Evolutionary conservation across 2,888 invertebrate species (phyloP), one percentile per base, ranked within the genome.

Genomic region (Lithophane semibrunnea): DNA sequence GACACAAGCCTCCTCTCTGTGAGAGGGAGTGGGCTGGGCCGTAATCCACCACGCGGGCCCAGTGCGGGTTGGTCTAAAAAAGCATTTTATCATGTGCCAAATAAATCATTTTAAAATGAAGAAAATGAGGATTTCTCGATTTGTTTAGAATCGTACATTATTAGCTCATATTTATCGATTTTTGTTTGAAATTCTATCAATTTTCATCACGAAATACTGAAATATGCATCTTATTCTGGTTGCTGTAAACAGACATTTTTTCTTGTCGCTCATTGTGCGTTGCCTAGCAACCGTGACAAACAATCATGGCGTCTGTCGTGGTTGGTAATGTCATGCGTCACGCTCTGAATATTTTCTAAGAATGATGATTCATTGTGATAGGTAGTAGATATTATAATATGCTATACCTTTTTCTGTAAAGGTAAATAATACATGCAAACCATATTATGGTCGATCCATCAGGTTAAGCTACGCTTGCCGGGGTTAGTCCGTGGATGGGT

Each of bases 221-320:
- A 49, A 52, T 78, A 69, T 1, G 37, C 37, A 68, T 16, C 24
- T 24, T 37, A 24, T 54, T 60, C 18, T 64, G 37, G 49, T 65
- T 29, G 49, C 9, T 52, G 7, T 56, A 24, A 73, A 65, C 52
- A 73, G 2, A n/a, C 1, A 1, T 52, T 21, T 52, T 18, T n/a
- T 8, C 18, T 72, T 79, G 58, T 67, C 16, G n/a, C 7, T 47
- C 47, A 52, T 83, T 68, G 47, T 79, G 29, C 12, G 84, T 81
- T 81, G 73, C 84, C 2, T 84, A 79, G 81, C 84, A 80, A 82
- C 81, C 80, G 73, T 82, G 37, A 73, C 80, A 69, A 72, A 65
- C 49, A 67, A 65, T 49, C 24, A 76, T 78, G 78, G 78, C 37
- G n/a, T 54, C 54, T 10, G n/a, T 54, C n/a, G 10, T 42, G 47